Conservation (phyloP, 2,113 vertebrate genomes). For the Brachirus orientalis region DNA sequence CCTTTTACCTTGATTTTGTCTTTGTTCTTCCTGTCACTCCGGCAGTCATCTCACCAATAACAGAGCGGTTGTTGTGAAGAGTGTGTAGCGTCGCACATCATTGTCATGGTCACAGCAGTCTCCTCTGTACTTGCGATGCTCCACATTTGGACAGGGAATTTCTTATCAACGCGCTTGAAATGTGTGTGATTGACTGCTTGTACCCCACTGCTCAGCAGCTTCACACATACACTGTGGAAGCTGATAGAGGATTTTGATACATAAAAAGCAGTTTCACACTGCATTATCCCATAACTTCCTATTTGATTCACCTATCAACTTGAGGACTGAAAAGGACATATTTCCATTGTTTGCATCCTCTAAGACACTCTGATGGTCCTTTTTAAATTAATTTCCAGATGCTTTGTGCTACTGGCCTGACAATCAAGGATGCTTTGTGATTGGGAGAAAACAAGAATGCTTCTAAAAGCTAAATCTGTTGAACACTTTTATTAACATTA, state of each 20-base stretch:
- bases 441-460: too few relatives aligned
- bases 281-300: too few relatives aligned
- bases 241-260: conserved; percentile 24
- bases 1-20: conserved; percentile 2
- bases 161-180: conserved; percentile 25
- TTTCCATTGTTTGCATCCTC: conserved; percentile 14
- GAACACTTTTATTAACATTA: too few relatives aligned
- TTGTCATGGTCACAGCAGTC: conserved; percentile 25
- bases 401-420: too few relatives aligned
- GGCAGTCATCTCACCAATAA: conserved; percentile 49
- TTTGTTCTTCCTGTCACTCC: conserved; percentile 15
- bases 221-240: neutral
- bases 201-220: conserved; percentile 10
- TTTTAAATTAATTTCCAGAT: neutral
- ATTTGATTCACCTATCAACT: conserved; percentile 12
- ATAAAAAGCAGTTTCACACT: conserved; percentile 18
- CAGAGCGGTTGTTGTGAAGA: conserved; percentile 33
- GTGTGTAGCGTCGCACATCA: conserved; percentile 22
- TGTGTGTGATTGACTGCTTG: conserved; percentile 26
- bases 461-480: too few relatives aligned
- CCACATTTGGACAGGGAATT: conserved; percentile 20
- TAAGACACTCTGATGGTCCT: conserved; percentile 5
- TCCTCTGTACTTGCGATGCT: conserved; percentile 25
- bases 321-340: conserved; percentile 27
- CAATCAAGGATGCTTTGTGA: too few relatives aligned